Evolutionary conservation across 1,140 invertebrate genomes (phyloP).

Genomic region (Euura lappo): DNA sequence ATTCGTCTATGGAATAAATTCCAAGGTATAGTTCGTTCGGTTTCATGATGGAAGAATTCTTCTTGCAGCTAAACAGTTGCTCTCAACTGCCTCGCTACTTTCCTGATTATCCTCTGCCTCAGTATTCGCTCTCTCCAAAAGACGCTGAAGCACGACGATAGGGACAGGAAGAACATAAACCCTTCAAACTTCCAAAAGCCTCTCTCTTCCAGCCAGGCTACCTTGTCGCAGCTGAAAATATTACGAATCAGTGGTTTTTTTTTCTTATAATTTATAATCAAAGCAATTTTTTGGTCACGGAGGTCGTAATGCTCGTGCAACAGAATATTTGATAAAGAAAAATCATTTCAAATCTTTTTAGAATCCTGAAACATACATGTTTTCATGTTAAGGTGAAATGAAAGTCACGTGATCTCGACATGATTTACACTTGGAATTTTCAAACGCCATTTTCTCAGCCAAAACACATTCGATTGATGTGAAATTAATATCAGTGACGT

Average conservation of each 20-base stretch:
- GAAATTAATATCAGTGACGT: too few species aligned
- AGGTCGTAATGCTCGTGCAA: not conserved
- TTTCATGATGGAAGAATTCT: conserved; percentile 12
- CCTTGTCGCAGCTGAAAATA: conserved; percentile 68
- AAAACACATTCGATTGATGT: too few species aligned
- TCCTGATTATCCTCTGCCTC: conserved; percentile 64
- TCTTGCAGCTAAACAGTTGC: conserved; percentile 51
- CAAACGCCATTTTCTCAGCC: too few species aligned
- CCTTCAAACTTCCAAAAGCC: conserved; percentile 86
- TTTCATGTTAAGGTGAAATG: too few species aligned
- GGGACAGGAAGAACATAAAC: conserved; percentile 71
- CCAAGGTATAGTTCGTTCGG: conserved; percentile 52
- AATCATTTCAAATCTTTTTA: conserved; percentile 1
- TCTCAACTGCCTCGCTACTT: conserved; percentile 66
- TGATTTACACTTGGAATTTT: too few species aligned
- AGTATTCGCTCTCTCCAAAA: conserved; percentile 65
- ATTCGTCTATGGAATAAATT: conserved; percentile 38
- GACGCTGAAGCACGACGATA: conserved; percentile 66
- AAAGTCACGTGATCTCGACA: too few species aligned
- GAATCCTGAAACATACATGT: too few species aligned
- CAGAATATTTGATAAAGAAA: not conserved
- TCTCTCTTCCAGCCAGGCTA: conserved; percentile 75
- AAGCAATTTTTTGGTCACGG: not conserved
- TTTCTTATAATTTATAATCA: not conserved
- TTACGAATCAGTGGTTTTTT: conserved; percentile 18